Base-by-base conservation (phyloP, 2,888 invertebrate genomes). In the Bedellia somnulentella region DNA sequence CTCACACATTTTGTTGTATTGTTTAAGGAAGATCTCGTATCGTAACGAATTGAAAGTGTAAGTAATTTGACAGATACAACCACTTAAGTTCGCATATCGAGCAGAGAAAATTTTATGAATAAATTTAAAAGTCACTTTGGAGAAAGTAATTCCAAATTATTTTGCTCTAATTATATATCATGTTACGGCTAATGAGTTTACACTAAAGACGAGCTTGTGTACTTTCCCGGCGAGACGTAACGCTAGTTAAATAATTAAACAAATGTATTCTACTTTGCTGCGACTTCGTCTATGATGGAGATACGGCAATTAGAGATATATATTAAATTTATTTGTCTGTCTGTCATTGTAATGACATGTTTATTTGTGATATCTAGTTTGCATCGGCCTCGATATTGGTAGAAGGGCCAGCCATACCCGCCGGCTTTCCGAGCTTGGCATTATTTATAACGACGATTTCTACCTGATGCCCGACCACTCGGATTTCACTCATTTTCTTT, bases 401-500 rank as follows among this genome's bases (percentile, higher is more conserved):
- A n/a, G n/a, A n/a, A n/a, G n/a, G n/a, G n/a, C n/a, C n/a, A n/a
- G n/a, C n/a, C n/a, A n/a, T n/a, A n/a, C n/a, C n/a, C n/a, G n/a
- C n/a, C n/a, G n/a, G n/a, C n/a, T n/a, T n/a, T n/a, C n/a, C n/a
- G n/a, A n/a, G n/a, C n/a, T n/a, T 12, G 5, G 66, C 62, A 70
- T 67, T 73, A 73, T 73, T 68, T 73, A 71, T 58, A 43, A 49
- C 49, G 45, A 54, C 59, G 68, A 71, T 70, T 71, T 73, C 73
- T 71, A 59, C 59, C 41, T 16, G 10, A 24, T 6, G 12, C 21
- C 12, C 45, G 55, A 49, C 52, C 44, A 54, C 55, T 52, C 46
- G 61, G 68, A 67, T 73, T 73, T 75, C 73, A 60, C 73, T 54
- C 71, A 70, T 75, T 73, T 73, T 73, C 60, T 68, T 64, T 70